These are phyloP conservation scores for Coturnix japonica DNA, from an alignment of 2,113 vertebrate genomes.

Conservation along the genomic window DNA sequence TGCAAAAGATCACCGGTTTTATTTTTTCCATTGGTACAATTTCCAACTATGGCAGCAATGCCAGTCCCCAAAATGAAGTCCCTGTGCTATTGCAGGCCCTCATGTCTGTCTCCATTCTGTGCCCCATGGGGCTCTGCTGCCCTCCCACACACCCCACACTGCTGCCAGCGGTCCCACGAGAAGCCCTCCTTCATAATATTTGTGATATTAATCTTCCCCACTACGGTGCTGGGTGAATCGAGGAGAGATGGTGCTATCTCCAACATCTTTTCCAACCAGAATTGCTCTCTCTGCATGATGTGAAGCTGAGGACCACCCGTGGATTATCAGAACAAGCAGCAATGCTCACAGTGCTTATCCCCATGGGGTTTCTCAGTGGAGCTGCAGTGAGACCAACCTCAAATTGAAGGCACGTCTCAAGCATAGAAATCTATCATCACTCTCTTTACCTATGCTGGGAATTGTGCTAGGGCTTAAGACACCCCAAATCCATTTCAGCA, in stretches of 20 bases:
- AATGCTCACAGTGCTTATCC: neutral
- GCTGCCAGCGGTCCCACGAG: neutral
- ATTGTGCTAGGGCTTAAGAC: neutral
- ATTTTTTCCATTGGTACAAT: rapidly evolving
- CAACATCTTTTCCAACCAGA: rapidly evolving
- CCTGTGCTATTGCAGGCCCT: neutral
- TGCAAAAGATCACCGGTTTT: neutral
- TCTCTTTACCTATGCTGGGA: neutral
- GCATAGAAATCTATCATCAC: rapidly evolving
- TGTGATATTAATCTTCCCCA: neutral
- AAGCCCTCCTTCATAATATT: neutral
- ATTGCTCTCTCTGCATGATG: neutral
- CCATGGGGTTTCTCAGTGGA: rapidly evolving
- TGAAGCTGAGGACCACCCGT: rapidly evolving
- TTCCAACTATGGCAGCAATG: neutral
- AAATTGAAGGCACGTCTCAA: neutral
- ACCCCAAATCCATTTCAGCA: neutral
- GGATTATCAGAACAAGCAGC: neutral
- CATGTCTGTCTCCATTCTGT: neutral
- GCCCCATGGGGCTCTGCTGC: rapidly evolving
- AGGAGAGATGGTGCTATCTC: neutral
- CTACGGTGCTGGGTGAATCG: neutral
- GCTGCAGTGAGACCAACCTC: neutral
- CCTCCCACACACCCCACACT: too few species aligned
- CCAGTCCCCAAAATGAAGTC: rapidly evolving